phyloP scores from a whole-genome alignment of 2,797 vertebrate species.

The Tarsius wallacei region DNA sequence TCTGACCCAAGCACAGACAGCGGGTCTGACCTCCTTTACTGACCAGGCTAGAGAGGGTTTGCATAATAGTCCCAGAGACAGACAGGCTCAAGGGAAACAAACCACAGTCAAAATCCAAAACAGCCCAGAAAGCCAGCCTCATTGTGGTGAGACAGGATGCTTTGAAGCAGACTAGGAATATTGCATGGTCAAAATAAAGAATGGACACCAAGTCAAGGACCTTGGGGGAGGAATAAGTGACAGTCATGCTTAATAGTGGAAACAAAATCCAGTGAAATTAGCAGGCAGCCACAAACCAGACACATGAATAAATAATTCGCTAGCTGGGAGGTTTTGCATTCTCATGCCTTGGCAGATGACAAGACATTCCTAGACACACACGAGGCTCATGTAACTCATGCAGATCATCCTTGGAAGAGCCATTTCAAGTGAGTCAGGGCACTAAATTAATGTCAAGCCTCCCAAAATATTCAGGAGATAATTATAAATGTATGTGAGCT shows the following conservation, averaged over 20 bases:
- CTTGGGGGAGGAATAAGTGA: conserved; percentile 59
- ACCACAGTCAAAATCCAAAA: background rate
- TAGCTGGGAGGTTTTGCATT: conserved; percentile 2
- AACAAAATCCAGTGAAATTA: conserved; percentile 70
- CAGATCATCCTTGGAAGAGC: background rate
- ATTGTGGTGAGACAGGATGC: background rate
- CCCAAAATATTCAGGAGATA: background rate
- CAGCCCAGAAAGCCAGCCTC: background rate
- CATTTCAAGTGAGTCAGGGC: background rate
- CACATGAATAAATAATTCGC: conserved; percentile 69
- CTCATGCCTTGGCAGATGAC: background rate
- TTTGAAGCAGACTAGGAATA: conserved; percentile 15
- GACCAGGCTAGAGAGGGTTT: conserved; percentile 23
- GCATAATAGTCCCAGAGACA: background rate
- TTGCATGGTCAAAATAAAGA: background rate
- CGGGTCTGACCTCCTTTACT: conserved; percentile 44
- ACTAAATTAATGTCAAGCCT: background rate
- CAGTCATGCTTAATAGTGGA: conserved; percentile 73
- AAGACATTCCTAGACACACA: background rate
- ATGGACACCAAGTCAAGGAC: conserved; percentile 4
- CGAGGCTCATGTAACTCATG: conserved; percentile 24
- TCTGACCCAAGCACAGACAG: background rate
- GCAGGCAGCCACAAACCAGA: conserved; percentile 73
- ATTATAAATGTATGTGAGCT: background rate
- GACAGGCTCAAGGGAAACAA: conserved; percentile 8